Conservation (phyloP, 2,113 vertebrate genomes). For the Mesembrinibis cayennensis region DNA sequence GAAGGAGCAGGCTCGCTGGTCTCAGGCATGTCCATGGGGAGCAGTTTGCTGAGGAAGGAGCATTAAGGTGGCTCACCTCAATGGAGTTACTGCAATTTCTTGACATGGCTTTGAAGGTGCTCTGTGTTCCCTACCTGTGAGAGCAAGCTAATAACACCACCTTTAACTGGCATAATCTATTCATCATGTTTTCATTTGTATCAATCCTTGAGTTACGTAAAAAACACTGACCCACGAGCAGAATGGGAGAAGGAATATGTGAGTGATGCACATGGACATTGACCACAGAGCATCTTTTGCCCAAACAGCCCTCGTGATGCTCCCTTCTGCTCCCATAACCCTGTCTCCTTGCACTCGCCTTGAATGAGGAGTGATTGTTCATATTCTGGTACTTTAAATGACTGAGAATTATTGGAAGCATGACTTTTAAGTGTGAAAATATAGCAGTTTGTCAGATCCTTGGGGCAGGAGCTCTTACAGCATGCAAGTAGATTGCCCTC, state of each 20-base stretch:
- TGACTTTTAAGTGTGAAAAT: not conserved
- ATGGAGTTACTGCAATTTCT: not conserved
- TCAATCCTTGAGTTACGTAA: not conserved
- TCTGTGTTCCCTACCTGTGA: not conserved
- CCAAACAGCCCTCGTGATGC: not conserved
- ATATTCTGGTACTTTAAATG: not conserved
- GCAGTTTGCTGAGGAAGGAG: not conserved
- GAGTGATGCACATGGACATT: fast-evolving
- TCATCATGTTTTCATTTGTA: not conserved
- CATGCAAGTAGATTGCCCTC: not conserved
- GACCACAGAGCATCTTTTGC: not conserved
- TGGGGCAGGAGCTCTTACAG: not conserved
- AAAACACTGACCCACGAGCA: not conserved
- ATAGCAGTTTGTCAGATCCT: not conserved
- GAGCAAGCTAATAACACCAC: not conserved
- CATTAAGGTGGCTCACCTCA: not conserved
- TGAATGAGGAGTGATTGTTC: not conserved
- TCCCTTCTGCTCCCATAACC: not conserved
- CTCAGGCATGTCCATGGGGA: not conserved
- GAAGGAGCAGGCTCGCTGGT: not conserved
- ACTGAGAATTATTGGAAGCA: not conserved
- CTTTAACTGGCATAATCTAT: not conserved
- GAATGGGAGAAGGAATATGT: not conserved
- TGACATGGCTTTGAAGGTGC: not conserved
- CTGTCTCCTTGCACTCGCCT: fast-evolving